Evolutionary conservation across 1,140 invertebrate species (phyloP).

Genomic region (Drepana arcuata): DNA sequence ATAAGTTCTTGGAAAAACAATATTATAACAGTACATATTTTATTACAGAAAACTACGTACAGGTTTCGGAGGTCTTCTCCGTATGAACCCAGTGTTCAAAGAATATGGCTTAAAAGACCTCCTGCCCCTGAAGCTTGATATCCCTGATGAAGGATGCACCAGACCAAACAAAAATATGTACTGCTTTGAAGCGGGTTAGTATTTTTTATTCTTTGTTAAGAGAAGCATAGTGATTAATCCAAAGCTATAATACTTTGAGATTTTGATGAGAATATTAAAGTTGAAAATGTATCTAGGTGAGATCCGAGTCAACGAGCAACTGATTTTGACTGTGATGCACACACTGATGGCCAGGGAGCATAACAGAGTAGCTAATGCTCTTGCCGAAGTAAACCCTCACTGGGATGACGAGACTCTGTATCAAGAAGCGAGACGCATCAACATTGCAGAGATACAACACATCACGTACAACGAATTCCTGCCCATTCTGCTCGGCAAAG

Average conservation of each 20-base stretch:
- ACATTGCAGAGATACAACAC: conserved; percentile 92
- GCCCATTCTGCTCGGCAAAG: conserved; percentile 93
- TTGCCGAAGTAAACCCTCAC: conserved; percentile 89
- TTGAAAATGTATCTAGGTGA: too few species aligned
- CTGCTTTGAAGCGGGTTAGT: conserved; percentile 90
- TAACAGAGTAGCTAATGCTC: conserved; percentile 84
- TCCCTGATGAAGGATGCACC: conserved; percentile 94
- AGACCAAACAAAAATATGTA: conserved; percentile 89
- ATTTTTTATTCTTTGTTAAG: conserved; percentile 1
- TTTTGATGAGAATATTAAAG: too few species aligned
- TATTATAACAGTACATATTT: conserved; percentile 3
- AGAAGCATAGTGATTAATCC: too few species aligned
- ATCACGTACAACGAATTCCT: conserved; percentile 96
- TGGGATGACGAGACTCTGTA: conserved; percentile 96
- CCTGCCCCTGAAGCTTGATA: conserved; percentile 89
- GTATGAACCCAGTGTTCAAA: conserved; percentile 91
- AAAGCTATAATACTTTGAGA: too few species aligned
- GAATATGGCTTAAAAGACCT: conserved; percentile 92
- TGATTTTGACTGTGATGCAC: conserved; percentile 92
- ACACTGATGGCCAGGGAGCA: conserved; percentile 92
- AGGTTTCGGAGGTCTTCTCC: conserved; percentile 83
- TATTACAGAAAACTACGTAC: conserved; percentile 79
- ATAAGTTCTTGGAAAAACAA: too few species aligned
- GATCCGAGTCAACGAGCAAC: conserved; percentile 94
- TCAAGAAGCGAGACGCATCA: conserved; percentile 92